Evolutionary conservation across 2,113 vertebrate genomes (phyloP).

Genomic region (Hippocampus comes): DNA sequence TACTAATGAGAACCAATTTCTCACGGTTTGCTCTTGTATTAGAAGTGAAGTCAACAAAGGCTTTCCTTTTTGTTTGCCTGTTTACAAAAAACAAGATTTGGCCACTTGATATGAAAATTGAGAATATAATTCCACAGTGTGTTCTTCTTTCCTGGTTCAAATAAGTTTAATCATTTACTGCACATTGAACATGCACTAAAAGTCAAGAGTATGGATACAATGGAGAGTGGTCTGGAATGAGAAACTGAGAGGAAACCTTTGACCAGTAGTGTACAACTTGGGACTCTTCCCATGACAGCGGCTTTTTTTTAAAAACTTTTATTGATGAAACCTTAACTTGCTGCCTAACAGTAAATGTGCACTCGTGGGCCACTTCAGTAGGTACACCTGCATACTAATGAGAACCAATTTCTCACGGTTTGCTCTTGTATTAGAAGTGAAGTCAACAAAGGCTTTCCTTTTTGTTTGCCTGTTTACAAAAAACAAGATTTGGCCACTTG

Average conservation of each 20-base stretch:
- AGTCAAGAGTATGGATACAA: not conserved
- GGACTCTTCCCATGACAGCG: not conserved
- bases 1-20: not conserved
- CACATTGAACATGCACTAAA: not conserved
- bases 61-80: constrained; percentile 1
- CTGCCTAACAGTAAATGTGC: not conserved
- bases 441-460: not conserved
- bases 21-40: no score
- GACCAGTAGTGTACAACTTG: not conserved
- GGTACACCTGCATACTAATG: not conserved
- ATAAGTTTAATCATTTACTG: not conserved
- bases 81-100: constrained; percentile 17
- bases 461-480: constrained; percentile 2
- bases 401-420: not conserved
- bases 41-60: not conserved
- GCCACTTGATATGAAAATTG: constrained; percentile 15
- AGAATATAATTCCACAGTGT: no score
- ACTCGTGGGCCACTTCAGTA: not conserved
- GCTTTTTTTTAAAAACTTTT: not conserved
- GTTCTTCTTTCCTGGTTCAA: not conserved
- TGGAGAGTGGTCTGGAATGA: not conserved
- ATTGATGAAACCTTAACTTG: not conserved
- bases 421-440: not conserved
- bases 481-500: constrained; percentile 18
- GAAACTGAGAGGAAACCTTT: not conserved